Percentiles rank a stretch among this genome's conserved stretches.
Evolutionary conservation across 1,140 invertebrate genomes (phyloP).

Genomic region (Trinorchestia longiramus): DNA sequence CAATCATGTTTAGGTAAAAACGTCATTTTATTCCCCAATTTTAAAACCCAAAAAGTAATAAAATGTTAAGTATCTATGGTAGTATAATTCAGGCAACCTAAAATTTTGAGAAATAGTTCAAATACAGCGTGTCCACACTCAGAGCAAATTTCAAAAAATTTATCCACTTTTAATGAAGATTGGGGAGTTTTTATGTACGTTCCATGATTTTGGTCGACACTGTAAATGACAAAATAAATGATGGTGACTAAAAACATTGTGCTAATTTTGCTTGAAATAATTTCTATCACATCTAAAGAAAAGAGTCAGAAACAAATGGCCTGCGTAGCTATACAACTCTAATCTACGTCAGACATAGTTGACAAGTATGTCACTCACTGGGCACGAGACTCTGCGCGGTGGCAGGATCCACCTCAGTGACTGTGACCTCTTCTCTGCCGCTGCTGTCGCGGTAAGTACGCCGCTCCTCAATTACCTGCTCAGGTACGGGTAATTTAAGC

Average conservation of each 20-base stretch:
- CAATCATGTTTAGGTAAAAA: too few species aligned
- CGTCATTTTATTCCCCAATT: too few species aligned
- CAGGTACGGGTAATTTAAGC: not conserved
- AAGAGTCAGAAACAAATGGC: not conserved
- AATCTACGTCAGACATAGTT: not conserved
- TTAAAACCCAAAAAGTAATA: too few species aligned
- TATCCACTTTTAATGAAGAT: too few species aligned
- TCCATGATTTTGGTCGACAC: too few species aligned
- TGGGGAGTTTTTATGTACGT: too few species aligned
- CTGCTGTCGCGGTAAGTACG: constrained; percentile 35
- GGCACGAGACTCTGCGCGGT: not conserved
- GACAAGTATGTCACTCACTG: not conserved
- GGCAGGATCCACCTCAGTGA: not conserved
- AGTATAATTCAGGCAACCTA: too few species aligned
- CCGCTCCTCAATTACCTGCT: constrained; percentile 20
- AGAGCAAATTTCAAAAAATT: too few species aligned
- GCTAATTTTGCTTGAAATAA: not conserved
- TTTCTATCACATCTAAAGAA: not conserved
- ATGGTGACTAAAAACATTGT: not conserved
- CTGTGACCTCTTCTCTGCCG: constrained; percentile 30
- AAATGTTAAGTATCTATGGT: too few species aligned
- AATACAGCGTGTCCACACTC: too few species aligned
- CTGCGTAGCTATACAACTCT: too few species aligned
- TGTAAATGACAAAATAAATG: not conserved
- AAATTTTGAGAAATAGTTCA: too few species aligned